Percentiles rank a stretch among this genome's conserved stretches.
Evolutionary conservation across 2,113 vertebrate species (phyloP).

Genomic region (Genyomyrus donnyi): DNA sequence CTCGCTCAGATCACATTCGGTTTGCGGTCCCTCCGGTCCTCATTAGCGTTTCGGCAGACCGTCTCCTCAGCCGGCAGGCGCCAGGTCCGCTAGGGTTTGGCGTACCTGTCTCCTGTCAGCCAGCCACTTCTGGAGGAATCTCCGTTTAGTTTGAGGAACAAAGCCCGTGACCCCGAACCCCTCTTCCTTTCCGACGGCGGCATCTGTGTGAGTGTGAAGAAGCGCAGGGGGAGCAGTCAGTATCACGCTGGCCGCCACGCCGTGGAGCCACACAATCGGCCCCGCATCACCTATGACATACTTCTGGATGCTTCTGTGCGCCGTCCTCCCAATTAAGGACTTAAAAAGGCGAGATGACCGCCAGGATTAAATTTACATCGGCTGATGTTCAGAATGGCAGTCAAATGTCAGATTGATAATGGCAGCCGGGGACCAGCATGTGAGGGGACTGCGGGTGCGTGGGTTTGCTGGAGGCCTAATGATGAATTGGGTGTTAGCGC

Average conservation of each 20-base stretch:
- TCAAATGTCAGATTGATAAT: constrained; percentile 10
- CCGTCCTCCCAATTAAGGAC: constrained; percentile 3
- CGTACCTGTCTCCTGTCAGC: constrained; percentile 29
- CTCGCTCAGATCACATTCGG: constrained; percentile 14
- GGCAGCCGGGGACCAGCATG: background rate
- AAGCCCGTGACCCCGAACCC: constrained; percentile 13
- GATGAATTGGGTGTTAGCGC: background rate
- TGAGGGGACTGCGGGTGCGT: background rate
- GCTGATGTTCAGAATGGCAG: background rate
- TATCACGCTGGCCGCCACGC: no score
- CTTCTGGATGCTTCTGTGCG: background rate
- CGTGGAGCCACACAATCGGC: background rate
- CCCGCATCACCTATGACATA: background rate
- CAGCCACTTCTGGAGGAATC: constrained; percentile 20
- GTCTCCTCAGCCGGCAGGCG: constrained; percentile 11
- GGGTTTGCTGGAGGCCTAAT: background rate
- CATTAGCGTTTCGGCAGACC: constrained; percentile 30
- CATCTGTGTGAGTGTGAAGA: background rate
- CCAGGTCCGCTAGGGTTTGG: constrained; percentile 2
- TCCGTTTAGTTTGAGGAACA: constrained; percentile 16
- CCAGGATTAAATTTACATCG: background rate
- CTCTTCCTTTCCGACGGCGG: constrained; percentile 7
- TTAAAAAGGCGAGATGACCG: background rate
- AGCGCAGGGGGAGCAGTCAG: background rate
- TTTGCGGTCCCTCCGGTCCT: constrained; percentile 25